Base-by-base conservation (phyloP, 2,888 invertebrate species). In the Aspidiotus destructor region DNA sequence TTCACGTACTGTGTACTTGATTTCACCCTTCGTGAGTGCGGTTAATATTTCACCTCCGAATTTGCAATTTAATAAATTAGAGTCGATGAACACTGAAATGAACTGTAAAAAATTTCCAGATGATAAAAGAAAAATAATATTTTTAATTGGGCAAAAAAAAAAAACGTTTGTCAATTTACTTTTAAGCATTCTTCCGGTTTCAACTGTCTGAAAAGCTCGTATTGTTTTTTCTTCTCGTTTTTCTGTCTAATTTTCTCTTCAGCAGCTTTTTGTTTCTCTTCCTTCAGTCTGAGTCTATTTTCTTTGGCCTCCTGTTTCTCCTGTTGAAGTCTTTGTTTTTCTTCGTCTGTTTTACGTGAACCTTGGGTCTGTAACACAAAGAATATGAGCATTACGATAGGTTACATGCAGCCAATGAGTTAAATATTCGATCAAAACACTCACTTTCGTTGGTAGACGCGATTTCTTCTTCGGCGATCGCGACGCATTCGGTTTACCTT, bases 181-280 rank as follows among this genome's bases (percentile, higher is more conserved):
- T 81, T 81, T 75, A 81, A 77, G 73, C 81, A 82, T 68, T 81
- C 80, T 44, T 78, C 79, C 2, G 80, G 80, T 67, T 79, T 80
- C 40, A 71, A 57, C 48, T 73, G 71, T 52, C 72, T 72, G 13
- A 70, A 63, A 44, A 72, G 70, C 28, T 73, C 72, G 7, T 69
- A 69, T 40, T 73, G 72, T 70, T 71, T 70, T 71, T 72, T 72
- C 62, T 71, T 72, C 58, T 64, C 70, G 44, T 60, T 58, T 69
- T 71, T 70, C 8, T 28, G 16, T 61, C 54, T 60, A 41, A 53
- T 40, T 52, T 60, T 58, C 62, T 72, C 70, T 62, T 69, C 70
- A 9, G 42, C 6, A 63, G 70, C 55, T 69, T 64, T 68, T 42
- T 57, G 60, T 68, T 67, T 72, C 68, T 71, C 52, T 61, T 65